Conservation (phyloP, 2,888 invertebrate species). For the Cheiracanthium punctorium region DNA sequence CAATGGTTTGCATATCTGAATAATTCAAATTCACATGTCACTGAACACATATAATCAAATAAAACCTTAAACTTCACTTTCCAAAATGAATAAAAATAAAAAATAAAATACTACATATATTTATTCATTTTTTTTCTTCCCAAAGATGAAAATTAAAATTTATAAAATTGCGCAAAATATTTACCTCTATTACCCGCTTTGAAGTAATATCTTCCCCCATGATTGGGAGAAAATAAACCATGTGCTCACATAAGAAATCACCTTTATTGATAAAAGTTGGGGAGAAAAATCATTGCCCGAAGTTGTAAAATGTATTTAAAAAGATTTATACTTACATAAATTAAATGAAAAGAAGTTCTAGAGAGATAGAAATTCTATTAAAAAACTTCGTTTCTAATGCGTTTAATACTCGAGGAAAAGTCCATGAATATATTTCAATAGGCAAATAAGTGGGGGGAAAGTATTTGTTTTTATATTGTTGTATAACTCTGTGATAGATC, state of each 20-base stretch:
- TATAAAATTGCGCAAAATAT: neutral
- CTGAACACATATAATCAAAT: neutral
- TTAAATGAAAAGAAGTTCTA: neutral
- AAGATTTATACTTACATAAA: neutral
- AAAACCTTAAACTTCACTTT: neutral
- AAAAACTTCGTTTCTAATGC: neutral
- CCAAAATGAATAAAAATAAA: neutral
- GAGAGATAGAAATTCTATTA: neutral
- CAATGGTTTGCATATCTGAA: neutral
- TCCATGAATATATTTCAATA: too few relatives aligned
- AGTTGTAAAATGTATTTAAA: conserved; percentile 6
- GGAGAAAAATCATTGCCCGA: neutral
- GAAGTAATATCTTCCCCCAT: neutral
- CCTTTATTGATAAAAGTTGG: neutral
- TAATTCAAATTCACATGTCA: neutral
- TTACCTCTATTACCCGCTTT: neutral
- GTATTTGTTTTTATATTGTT: too few relatives aligned
- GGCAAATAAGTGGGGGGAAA: too few relatives aligned
- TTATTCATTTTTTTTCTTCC: neutral
- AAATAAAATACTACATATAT: neutral
- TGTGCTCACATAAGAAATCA: neutral
- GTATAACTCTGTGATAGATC: too few relatives aligned
- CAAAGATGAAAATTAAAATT: neutral
- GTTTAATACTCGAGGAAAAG: neutral
- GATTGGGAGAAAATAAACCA: neutral